A percentile compares a stretch with the other conserved stretches of the same genome.
These are phyloP conservation scores for Falco punctatus DNA, from an alignment of 2,113 vertebrate genomes.

Conservation along the genomic window DNA sequence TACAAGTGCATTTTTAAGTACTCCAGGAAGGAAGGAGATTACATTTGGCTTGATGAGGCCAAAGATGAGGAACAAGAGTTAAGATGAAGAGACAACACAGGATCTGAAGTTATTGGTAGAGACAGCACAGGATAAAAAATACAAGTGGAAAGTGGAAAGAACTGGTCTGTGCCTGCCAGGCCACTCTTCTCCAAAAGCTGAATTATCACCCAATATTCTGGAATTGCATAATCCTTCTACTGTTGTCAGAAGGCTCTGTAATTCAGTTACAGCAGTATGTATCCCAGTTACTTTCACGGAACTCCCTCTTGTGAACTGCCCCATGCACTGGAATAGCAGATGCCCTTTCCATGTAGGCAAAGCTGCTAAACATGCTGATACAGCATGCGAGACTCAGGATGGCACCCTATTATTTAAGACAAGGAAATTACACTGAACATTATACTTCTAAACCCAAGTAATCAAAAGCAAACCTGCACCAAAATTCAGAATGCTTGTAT, in stretches of 20 bases:
- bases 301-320: neutral
- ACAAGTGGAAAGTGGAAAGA: neutral
- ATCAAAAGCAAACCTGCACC: neutral
- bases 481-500: neutral
- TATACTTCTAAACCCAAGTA: neutral
- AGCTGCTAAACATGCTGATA: neutral
- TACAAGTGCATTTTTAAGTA: neutral
- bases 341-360: rapidly evolving
- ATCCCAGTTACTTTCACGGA: neutral
- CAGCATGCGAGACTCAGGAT: neutral
- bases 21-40: neutral
- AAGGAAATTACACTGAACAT: neutral
- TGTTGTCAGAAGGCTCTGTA: neutral
- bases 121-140: neutral
- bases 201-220: neutral
- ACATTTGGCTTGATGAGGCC: neutral
- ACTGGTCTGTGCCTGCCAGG: neutral
- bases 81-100: neutral
- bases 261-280: neutral
- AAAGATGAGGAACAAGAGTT: neutral
- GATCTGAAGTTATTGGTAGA: neutral
- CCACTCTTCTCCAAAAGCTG: neutral
- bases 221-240: rapidly evolving
- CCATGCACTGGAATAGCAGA: neutral
- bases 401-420: neutral